Evolutionary conservation across 2,888 invertebrate species (phyloP).

Genomic region (Ligdia adustata): DNA sequence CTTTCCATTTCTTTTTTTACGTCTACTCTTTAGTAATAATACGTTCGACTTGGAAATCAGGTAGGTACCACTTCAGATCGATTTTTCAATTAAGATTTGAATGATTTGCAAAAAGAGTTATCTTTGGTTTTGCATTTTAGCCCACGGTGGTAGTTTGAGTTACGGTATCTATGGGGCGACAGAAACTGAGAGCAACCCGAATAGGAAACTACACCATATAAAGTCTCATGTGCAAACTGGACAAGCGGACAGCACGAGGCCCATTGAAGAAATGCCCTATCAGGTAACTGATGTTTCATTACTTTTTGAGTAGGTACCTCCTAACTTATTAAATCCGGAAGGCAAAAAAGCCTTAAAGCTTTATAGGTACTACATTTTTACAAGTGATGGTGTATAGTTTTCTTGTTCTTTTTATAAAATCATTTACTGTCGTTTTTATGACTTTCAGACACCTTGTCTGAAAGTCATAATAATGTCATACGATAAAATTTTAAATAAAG

Average conservation of each 20-base stretch:
- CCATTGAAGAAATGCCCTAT: slow-evolving; percentile 84
- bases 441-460: too few relatives aligned
- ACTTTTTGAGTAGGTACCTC: neutral
- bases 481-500: too few relatives aligned
- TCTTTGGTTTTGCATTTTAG: slow-evolving; percentile 58
- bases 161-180: slow-evolving; percentile 82
- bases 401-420: too few relatives aligned
- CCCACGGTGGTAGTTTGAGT: slow-evolving; percentile 83
- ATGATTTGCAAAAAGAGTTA: slow-evolving; percentile 5
- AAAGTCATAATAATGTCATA: too few relatives aligned
- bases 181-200: slow-evolving; percentile 64
- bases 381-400: too few relatives aligned
- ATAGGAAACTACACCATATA: slow-evolving; percentile 73
- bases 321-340: too few relatives aligned
- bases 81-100: slow-evolving; percentile 4
- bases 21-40: neutral
- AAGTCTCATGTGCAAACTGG: slow-evolving; percentile 77
- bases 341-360: too few relatives aligned
- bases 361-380: too few relatives aligned
- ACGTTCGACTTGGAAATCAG: slow-evolving; percentile 9
- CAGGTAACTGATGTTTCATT: slow-evolving; percentile 63
- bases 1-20: slow-evolving; percentile 41
- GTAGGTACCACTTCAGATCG: slow-evolving; percentile 15
- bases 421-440: too few relatives aligned
- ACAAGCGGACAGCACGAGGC: slow-evolving; percentile 66